These are phyloP conservation scores for Pogonus chalceus DNA, from an alignment of 1,140 invertebrate species.

Conservation along the genomic window DNA sequence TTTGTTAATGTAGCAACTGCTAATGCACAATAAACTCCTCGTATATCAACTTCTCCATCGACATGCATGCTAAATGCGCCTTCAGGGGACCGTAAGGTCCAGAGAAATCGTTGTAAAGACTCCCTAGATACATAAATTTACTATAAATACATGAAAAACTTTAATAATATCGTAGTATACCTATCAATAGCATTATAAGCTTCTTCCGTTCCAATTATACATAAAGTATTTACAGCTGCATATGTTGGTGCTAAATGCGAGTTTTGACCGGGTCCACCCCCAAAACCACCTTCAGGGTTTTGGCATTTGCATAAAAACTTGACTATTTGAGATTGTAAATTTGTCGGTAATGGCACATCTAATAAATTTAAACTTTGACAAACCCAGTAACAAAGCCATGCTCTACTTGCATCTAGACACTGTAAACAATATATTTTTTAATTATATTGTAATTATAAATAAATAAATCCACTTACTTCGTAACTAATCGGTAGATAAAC, in stretches of 20 bases:
- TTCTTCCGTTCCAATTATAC: conserved; percentile 77
- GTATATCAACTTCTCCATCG: conserved; percentile 91
- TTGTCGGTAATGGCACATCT: conserved; percentile 55
- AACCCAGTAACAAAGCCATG: conserved; percentile 96
- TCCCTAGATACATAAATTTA: conserved; percentile 38
- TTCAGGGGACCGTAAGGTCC: conserved; percentile 64
- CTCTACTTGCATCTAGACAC: conserved; percentile 83
- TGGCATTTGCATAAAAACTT: conserved; percentile 70
- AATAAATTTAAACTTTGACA: conserved; percentile 80
- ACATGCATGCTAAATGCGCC: conserved; percentile 86
- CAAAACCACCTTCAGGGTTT: conserved; percentile 77
- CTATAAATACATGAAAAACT: too few relatives aligned
- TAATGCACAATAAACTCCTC: conserved; percentile 91
- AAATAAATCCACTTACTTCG: conserved; percentile 41
- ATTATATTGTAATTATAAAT: conserved; percentile 13
- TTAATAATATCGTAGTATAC: conserved; percentile 35
- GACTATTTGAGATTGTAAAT: conserved; percentile 50
- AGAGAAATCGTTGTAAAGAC: conserved; percentile 66
- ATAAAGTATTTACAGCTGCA: conserved; percentile 88
- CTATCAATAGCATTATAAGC: conserved; percentile 82
- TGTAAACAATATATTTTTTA: conserved; percentile 30
- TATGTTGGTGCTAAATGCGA: conserved; percentile 94
- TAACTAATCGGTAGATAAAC: conserved; percentile 55
- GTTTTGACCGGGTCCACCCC: conserved; percentile 83
- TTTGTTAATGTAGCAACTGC: conserved; percentile 83